Conservation (phyloP, 2,888 invertebrate species). For the Druceiella hillmani region DNA sequence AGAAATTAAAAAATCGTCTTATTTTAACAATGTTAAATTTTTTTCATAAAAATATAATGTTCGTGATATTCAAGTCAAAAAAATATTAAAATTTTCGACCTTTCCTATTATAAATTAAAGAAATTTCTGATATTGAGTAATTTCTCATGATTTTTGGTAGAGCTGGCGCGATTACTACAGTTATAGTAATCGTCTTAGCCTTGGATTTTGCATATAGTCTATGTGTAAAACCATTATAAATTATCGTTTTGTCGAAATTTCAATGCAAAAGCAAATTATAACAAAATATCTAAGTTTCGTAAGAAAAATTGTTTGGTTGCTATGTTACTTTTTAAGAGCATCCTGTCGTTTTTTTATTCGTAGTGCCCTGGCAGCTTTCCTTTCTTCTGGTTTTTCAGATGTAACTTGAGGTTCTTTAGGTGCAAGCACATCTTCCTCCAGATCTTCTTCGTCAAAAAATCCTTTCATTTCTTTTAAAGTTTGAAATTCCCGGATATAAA, state of each 20-base stretch:
- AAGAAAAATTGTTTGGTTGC: too few species aligned
- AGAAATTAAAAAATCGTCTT: not conserved
- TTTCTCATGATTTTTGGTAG: too few species aligned
- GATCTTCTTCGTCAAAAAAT: conserved; percentile 32
- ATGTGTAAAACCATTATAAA: too few species aligned
- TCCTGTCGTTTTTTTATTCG: conserved; percentile 61
- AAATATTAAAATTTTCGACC: not conserved
- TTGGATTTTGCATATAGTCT: not conserved
- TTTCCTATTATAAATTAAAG: not conserved
- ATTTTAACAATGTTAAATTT: too few species aligned
- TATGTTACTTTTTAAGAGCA: conserved; percentile 53
- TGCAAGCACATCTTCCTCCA: conserved; percentile 42
- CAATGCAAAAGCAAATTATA: too few species aligned
- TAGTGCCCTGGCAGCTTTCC: conserved; percentile 63
- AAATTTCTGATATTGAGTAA: not conserved
- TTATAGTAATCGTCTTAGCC: not conserved
- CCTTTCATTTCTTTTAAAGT: conserved; percentile 30
- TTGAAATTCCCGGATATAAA: too few species aligned
- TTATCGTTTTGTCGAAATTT: too few species aligned
- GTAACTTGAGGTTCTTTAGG: conserved; percentile 54
- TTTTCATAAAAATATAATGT: too few species aligned
- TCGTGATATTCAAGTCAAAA: too few species aligned
- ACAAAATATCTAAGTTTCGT: too few species aligned
- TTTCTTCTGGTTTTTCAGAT: conserved; percentile 60
- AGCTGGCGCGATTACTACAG: too few species aligned